Base-by-base conservation (phyloP, 1,140 invertebrate genomes). In the Drosophila murphyi region DNA sequence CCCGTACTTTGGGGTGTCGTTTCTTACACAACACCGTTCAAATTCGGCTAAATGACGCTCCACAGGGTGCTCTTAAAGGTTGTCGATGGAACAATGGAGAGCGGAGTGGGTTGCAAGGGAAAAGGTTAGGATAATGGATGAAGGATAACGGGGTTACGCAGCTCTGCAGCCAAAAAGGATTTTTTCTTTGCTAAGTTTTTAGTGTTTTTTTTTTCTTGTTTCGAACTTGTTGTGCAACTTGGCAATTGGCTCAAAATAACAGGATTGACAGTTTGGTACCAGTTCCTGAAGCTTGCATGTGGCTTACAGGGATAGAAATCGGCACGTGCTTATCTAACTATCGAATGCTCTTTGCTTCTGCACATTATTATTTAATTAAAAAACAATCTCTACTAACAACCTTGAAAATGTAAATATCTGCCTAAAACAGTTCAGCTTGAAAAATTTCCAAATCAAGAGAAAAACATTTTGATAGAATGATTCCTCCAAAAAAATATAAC, bases 1-100 rank as follows among this genome's bases (percentile, higher is more conserved):
- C 80, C 83, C 83, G 71, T 83, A 87, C 80, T 87, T 87, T 80
- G 73, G 72, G 82, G 76, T 87, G 69, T 82, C 83, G 76, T 88
- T 82, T 71, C 65, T 67, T 71, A 51, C 63, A 82, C 78, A 80
- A 57, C 68, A 64, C 70, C 76, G 65, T 80, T 67, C 73, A 77
- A 78, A 82, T 82, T 69, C 70, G 60, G 76, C 83, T 88, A 87
- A 87, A 88, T 82, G 76, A 77, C 76, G 60, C 61, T 77, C 82
- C 83, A 60, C 12, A 47, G 63, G 72, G 68, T 35, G 54, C 67
- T 43, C 51, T 56, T 41, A 69, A 82, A 52, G 41, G 37, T 4
- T 43, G 39, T n/a, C 6, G 52, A 5, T n/a, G 52, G 60, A 31
- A 5, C 12, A 48, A 12, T 20, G 32, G 12, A 52, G 45, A 31